These are phyloP conservation scores for Sphenodon punctatus DNA, from an alignment of 2,797 vertebrate species.

Conservation along the genomic window DNA sequence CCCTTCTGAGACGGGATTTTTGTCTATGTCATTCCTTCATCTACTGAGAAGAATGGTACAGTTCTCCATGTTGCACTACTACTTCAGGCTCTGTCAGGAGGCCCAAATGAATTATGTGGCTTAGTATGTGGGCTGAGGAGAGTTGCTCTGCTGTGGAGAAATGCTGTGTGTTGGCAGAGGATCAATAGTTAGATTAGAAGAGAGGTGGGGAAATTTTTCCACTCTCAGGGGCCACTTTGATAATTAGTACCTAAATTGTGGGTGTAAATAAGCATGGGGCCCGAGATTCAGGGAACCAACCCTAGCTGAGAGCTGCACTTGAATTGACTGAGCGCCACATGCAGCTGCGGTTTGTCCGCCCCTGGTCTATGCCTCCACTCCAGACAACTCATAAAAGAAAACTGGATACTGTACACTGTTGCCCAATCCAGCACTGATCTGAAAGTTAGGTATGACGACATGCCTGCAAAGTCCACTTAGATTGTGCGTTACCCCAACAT, in stretches of 20 bases:
- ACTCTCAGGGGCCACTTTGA: too few species aligned
- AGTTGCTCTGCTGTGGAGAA: not conserved
- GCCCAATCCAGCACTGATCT: not conserved
- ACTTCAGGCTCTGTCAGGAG: not conserved
- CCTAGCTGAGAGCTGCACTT: too few species aligned
- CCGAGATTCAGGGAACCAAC: too few species aligned
- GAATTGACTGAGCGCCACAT: too few species aligned
- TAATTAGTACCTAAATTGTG: too few species aligned
- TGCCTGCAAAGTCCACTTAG: constrained; percentile 15
- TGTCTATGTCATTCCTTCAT: too few species aligned
- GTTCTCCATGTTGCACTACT: too few species aligned
- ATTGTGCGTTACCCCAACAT: not conserved
- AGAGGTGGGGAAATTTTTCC: too few species aligned
- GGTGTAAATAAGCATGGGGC: too few species aligned
- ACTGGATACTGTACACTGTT: not conserved
- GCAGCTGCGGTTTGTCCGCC: not conserved
- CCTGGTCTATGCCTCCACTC: not conserved
- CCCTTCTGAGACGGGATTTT: too few species aligned
- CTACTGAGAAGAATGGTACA: too few species aligned
- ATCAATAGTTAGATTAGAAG: too few species aligned
- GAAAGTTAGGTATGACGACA: constrained; percentile 20
- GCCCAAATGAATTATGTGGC: not conserved
- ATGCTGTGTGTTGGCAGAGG: not conserved
- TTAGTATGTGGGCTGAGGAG: not conserved
- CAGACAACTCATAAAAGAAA: not conserved